phyloP scores from a whole-genome alignment of 2,113 vertebrate species.

The Desmodus rotundus region DNA sequence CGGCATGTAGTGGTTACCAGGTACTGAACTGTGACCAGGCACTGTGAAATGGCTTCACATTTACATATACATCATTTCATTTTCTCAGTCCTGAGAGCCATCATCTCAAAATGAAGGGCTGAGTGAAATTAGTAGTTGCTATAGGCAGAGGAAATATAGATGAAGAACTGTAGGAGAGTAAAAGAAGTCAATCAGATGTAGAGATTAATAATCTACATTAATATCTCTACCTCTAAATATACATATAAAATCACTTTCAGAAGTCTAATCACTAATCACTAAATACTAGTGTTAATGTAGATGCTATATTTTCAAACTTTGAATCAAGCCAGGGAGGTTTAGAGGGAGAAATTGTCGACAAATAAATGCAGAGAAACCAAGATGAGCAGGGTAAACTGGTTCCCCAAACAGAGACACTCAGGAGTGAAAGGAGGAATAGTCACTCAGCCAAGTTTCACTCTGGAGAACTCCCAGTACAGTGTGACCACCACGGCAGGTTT shows the following conservation, averaged over 20 bases:
- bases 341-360: conserved; percentile 19
- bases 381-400: conserved; percentile 49
- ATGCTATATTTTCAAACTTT: conserved; percentile 1
- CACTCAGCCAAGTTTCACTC: conserved; percentile 17
- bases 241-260: neutral
- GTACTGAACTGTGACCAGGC: neutral
- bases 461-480: neutral
- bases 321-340: neutral
- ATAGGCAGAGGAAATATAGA: neutral
- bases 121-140: neutral
- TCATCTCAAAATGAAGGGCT: neutral
- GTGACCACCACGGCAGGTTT: neutral
- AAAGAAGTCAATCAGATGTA: neutral
- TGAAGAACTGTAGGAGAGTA: neutral
- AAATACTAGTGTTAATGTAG: neutral
- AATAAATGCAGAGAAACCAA: neutral
- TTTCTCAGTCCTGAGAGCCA: neutral
- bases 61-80: neutral
- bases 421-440: conserved; percentile 21
- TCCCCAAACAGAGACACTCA: conserved; percentile 47
- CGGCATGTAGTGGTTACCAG: neutral
- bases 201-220: neutral
- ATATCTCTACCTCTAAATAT: neutral
- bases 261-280: neutral
- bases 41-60: neutral